Evolutionary conservation across 1,140 invertebrate genomes (phyloP).

Genomic region (Eciton burchellii): DNA sequence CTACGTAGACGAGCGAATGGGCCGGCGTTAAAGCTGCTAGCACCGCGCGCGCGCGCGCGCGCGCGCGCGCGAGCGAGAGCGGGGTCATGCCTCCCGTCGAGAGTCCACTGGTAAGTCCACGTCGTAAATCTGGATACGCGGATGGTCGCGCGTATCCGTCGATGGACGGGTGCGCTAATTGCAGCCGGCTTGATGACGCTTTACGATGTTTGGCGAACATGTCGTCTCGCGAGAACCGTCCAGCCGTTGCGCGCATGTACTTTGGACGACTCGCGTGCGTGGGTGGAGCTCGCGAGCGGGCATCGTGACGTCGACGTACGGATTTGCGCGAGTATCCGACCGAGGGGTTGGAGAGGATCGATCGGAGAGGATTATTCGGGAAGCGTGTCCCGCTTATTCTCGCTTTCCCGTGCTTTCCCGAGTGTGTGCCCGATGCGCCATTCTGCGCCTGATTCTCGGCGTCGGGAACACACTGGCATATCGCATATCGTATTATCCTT

Average conservation of each 20-base stretch:
- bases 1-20: too few relatives aligned
- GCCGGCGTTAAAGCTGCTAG: too few relatives aligned
- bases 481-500: too few relatives aligned
- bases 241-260: conserved; percentile 73
- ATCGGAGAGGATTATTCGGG: conserved; percentile 62
- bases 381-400: conserved; percentile 41
- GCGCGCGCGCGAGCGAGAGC: too few relatives aligned
- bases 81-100: conserved; percentile 2
- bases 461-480: not conserved
- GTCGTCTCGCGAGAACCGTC: conserved; percentile 65
- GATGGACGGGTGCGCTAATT: conserved; percentile 46
- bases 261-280: conserved; percentile 43
- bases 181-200: conserved; percentile 76
- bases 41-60: too few relatives aligned
- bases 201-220: conserved; percentile 81
- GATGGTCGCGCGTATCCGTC: not conserved
- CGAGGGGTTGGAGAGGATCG: conserved; percentile 58
- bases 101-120: not conserved
- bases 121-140: conserved; percentile 11
- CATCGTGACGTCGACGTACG: conserved; percentile 69
- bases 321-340: conserved; percentile 64
- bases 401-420: conserved; percentile 11
- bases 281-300: conserved; percentile 72
- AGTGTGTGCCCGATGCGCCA: not conserved
- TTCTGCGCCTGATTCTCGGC: not conserved